Conservation (phyloP, 2,888 invertebrate genomes). For the Masnerella sp. region DNA sequence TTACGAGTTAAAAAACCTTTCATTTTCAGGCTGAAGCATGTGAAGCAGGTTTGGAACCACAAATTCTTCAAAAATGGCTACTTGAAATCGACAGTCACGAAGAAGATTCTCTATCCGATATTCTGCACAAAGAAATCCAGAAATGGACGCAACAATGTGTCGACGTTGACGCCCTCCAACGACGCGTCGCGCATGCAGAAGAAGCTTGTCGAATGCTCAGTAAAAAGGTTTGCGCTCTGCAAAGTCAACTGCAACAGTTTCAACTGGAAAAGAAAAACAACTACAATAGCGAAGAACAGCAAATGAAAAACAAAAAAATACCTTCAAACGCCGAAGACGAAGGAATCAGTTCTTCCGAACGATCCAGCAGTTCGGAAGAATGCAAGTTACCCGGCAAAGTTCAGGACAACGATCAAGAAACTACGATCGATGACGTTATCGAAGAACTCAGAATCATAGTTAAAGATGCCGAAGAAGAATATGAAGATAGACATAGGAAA, state of each 20-base stretch:
- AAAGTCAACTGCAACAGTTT: conserved; percentile 70
- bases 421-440: conserved; percentile 92
- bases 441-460: conserved; percentile 91
- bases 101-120: conserved; percentile 70
- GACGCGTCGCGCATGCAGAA: conserved; percentile 84
- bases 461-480: conserved; percentile 86
- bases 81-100: conserved; percentile 69
- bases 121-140: conserved; percentile 82
- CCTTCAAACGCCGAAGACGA: conserved; percentile 91
- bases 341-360: conserved; percentile 91
- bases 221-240: conserved; percentile 71
- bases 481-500: conserved; percentile 75
- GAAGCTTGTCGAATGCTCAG: conserved; percentile 74
- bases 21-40: conserved; percentile 75
- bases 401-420: conserved; percentile 84
- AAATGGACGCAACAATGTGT: conserved; percentile 88
- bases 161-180: conserved; percentile 87
- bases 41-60: conserved; percentile 76
- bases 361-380: conserved; percentile 85
- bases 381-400: conserved; percentile 65
- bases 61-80: conserved; percentile 73
- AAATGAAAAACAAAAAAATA: conserved; percentile 72
- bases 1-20: no score
- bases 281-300: conserved; percentile 66
- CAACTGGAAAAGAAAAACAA: conserved; percentile 70